These are phyloP conservation scores for Cynopterus brachyotis DNA, from an alignment of 2,113 vertebrate genomes.

Conservation along the genomic window DNA sequence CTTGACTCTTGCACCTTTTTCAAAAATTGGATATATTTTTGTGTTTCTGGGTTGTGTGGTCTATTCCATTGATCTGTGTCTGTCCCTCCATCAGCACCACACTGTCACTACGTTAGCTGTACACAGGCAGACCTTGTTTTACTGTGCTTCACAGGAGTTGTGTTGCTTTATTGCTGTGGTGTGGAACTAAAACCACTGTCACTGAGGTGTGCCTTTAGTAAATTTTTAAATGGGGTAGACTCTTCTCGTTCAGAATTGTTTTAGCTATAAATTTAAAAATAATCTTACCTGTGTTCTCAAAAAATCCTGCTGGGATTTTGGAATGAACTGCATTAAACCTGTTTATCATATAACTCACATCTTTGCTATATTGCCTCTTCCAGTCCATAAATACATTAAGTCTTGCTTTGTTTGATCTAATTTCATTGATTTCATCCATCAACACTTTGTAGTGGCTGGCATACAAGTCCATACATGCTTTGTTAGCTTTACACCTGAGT, in stretches of 20 bases:
- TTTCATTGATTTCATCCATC: neutral
- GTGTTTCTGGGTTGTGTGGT: neutral
- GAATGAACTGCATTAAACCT: neutral
- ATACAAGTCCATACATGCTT: neutral
- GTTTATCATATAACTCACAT: neutral
- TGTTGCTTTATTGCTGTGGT: too few species aligned
- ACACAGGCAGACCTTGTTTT: neutral
- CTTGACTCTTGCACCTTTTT: neutral
- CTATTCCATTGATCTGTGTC: neutral
- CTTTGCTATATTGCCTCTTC: neutral
- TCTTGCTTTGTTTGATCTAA: neutral
- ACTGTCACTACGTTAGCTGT: neutral
- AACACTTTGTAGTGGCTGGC: neutral
- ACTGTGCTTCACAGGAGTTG: neutral
- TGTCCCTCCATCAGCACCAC: too few species aligned
- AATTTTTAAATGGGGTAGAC: neutral
- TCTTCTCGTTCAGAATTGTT: neutral
- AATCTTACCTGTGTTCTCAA: neutral
- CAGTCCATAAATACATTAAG: neutral
- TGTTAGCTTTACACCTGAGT: slow-evolving; percentile 1
- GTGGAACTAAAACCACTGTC: neutral
- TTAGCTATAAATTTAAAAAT: neutral
- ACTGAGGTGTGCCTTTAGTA: neutral
- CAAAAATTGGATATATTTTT: neutral
- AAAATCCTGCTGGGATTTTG: neutral